Evolutionary conservation across 2,797 vertebrate genomes (phyloP), one percentile per base, ranked within the genome.

Genomic region (Anableps anableps): DNA sequence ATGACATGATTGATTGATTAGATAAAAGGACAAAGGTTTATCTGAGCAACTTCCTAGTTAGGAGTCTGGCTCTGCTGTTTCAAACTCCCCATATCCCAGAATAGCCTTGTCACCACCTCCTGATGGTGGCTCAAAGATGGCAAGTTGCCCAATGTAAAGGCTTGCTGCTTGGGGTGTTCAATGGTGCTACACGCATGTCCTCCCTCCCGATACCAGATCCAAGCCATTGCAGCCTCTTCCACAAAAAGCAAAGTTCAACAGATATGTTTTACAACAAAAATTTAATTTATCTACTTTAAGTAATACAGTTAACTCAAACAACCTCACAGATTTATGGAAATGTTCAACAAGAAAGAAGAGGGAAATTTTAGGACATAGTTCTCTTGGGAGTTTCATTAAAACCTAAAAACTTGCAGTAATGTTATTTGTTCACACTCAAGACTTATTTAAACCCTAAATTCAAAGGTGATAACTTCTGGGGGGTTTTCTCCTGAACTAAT

Each of bases 41-140:
- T 88, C 60, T 74, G 53, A 80, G 43, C 77, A 81, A 84, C 85
- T 92, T 89, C 73, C 83, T 80, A 83, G 76, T 82, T 80, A 84
- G 45, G 76, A 85, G 79, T 77, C 73, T 31, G 83, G 66, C 83
- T 80, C 78, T 87, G 70, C 73, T 79, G 76, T 85, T 83, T 91
- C 53, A 87, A 82, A 86, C 81, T 85, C 75, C 34, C 86, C 45
- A 55, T 72, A 74, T 87, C 92, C 90, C 75, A 93, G 83, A 96
- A 96, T 96, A 96, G 94, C 95, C 72, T 81, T 94, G 91, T 94
- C 93, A 92, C 36, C 88, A 87, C 84, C 80, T 79, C 62, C 53
- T 81, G 80, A 87, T 72, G 79, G 86, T 71, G 48, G 55, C 85
- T 94, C 90, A 88, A 82, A 16, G 66, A 86, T 94, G 92, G 90